Conservation (phyloP, 2,113 vertebrate species). For the Bubo blakistoni region DNA sequence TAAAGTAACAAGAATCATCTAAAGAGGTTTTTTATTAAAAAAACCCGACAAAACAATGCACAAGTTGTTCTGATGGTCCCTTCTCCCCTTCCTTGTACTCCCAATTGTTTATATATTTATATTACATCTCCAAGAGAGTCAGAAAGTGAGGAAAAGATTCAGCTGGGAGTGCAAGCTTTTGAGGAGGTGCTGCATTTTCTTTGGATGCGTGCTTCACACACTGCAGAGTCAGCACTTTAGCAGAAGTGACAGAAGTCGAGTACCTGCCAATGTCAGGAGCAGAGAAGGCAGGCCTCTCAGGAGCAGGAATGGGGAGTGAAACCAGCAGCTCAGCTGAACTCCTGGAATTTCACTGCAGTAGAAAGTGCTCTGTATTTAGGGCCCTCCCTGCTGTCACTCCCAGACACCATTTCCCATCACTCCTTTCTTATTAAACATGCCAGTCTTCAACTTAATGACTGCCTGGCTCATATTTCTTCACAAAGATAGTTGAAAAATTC, state of each 20-base stretch:
- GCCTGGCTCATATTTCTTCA: not conserved
- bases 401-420: not conserved
- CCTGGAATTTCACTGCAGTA: not conserved
- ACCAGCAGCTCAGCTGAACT: not conserved
- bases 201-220: not conserved
- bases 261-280: not conserved
- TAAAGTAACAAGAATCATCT: not conserved
- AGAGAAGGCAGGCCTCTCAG: not conserved
- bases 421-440: not conserved
- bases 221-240: not conserved
- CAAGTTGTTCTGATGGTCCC: not conserved
- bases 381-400: not conserved
- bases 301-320: not conserved
- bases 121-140: not conserved
- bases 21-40: not conserved
- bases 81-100: not conserved
- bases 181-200: constrained; percentile 8
- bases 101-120: not conserved
- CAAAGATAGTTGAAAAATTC: not conserved
- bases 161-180: not conserved
- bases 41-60: accelerated
- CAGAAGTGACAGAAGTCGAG: constrained; percentile 18
- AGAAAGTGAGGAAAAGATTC: not conserved
- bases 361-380: not conserved
- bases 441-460: not conserved